phyloP scores from a whole-genome alignment of 2,797 vertebrate genomes.

The Urosaurus nigricauda region DNA sequence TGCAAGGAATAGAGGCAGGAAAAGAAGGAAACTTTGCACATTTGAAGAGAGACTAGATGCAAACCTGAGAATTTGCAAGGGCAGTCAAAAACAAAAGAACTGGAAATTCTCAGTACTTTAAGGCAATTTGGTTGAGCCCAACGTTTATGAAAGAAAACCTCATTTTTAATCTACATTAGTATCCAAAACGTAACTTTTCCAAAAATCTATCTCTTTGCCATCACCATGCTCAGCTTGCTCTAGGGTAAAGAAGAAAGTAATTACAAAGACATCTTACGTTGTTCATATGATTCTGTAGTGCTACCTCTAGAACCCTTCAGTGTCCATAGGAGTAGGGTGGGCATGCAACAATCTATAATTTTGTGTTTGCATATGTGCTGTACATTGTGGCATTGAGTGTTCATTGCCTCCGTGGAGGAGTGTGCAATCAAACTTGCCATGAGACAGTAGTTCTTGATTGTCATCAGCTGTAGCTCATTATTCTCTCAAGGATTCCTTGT shows the following conservation, averaged over 20 bases:
- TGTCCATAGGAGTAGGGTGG: not conserved
- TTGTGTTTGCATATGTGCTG: conserved; percentile 24
- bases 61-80: too few relatives aligned
- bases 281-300: not conserved
- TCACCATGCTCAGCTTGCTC: not conserved
- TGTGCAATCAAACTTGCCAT: conserved; percentile 74
- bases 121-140: too few relatives aligned
- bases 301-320: not conserved
- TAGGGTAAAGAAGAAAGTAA: not conserved
- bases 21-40: too few relatives aligned
- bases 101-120: too few relatives aligned
- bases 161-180: too few relatives aligned
- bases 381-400: conserved; percentile 64
- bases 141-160: too few relatives aligned
- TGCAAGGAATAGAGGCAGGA: too few relatives aligned
- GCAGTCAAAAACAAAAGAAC: too few relatives aligned
- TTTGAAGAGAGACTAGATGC: too few relatives aligned
- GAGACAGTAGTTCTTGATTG: conserved; percentile 83
- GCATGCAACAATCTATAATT: conserved; percentile 5
- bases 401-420: conserved; percentile 70
- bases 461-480: conserved; percentile 87
- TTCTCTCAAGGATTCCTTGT: conserved; percentile 80
- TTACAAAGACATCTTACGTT: not conserved
- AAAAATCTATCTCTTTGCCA: not conserved
- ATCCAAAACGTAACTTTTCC: too few relatives aligned